Conservation (phyloP, 2,888 invertebrate species). For the Branchipolynoe longqiensis region DNA sequence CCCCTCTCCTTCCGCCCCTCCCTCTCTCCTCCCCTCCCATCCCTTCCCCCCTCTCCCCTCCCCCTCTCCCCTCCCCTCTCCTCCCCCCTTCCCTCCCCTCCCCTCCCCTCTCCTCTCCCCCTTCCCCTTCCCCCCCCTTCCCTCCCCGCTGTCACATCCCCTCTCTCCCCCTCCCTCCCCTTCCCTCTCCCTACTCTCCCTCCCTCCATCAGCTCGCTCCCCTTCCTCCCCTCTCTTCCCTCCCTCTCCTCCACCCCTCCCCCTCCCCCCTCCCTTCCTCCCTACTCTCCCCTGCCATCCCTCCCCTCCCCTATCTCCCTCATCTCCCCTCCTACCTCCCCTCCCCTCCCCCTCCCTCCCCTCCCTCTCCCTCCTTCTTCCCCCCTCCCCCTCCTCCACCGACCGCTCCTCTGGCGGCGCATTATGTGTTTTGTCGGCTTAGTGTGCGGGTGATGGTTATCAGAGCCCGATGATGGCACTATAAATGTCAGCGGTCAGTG, state of each 20-base stretch:
- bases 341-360: background rate
- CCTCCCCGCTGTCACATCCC: too few relatives aligned
- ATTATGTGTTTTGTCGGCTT: constrained; percentile 52
- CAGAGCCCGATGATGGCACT: constrained; percentile 32
- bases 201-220: background rate
- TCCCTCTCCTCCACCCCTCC: background rate
- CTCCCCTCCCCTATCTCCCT: background rate
- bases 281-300: too few relatives aligned
- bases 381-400: background rate
- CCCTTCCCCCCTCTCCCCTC: background rate
- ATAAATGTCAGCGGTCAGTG: constrained; percentile 31
- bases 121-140: background rate
- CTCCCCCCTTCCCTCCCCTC: background rate
- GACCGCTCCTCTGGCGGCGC: background rate
- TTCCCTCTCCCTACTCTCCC: background rate
- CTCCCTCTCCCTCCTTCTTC: background rate
- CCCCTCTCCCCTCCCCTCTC: background rate
- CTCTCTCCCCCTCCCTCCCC: background rate
- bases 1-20: too few relatives aligned
- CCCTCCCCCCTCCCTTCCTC: background rate
- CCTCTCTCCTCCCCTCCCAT: background rate
- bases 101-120: background rate
- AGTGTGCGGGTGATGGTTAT: constrained; percentile 43
- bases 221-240: background rate
- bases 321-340: background rate